phyloP scores from a whole-genome alignment of 2,888 invertebrate species.

The Calameuta pallipes region DNA sequence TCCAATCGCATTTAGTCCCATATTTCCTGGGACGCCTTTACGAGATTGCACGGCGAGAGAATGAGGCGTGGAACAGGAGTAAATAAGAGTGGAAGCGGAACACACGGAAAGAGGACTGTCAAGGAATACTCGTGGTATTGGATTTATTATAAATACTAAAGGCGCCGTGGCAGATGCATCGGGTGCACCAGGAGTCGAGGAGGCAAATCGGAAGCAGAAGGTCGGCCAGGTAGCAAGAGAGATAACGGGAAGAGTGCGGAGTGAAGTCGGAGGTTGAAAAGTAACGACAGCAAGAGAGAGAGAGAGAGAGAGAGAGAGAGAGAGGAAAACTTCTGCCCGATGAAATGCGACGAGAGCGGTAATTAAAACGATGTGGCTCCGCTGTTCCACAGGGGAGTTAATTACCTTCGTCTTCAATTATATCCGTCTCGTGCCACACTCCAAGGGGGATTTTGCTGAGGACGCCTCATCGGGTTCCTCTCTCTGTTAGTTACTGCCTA shows the following conservation, averaged over 20 bases:
- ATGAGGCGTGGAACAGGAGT: background rate
- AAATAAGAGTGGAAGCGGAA: too few relatives aligned
- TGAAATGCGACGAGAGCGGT: constrained; percentile 19
- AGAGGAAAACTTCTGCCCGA: constrained; percentile 19
- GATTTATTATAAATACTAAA: constrained; percentile 52
- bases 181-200: too few relatives aligned
- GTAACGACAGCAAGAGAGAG: constrained; percentile 4
- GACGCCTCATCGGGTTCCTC: background rate
- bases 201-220: too few relatives aligned
- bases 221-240: too few relatives aligned
- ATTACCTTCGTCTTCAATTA: constrained; percentile 62
- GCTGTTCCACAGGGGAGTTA: constrained; percentile 55
- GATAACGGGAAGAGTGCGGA: background rate
- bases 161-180: constrained; percentile 19
- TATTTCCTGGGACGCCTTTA: constrained; percentile 12
- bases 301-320: background rate
- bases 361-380: constrained; percentile 53
- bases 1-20: background rate
- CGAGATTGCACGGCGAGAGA: constrained; percentile 31
- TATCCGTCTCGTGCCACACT: constrained; percentile 55
- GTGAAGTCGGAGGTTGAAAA: constrained; percentile 14
- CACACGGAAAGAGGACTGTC: background rate
- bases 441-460: constrained; percentile 53
- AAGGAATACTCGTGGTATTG: constrained; percentile 37
- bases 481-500: background rate